Evolutionary conservation across 2,797 vertebrate species (phyloP).

Genomic region (Leptodactylus fallax): DNA sequence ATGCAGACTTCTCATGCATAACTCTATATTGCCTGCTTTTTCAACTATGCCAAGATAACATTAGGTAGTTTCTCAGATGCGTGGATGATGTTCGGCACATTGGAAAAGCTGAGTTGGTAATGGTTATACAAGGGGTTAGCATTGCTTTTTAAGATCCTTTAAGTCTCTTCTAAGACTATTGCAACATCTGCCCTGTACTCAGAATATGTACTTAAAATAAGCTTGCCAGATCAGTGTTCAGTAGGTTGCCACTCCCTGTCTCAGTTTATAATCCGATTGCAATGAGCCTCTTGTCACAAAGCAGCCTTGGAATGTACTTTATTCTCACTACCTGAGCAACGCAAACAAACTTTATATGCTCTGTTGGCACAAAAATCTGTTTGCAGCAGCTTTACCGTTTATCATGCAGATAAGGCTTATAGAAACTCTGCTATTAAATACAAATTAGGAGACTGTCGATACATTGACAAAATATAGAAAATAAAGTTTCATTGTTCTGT

Average conservation of each 20-base stretch:
- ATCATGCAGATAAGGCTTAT: constrained; percentile 29
- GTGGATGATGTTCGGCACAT: background rate
- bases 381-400: constrained; percentile 23
- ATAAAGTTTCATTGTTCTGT: too few relatives aligned
- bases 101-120: constrained; percentile 22
- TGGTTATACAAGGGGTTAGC: background rate
- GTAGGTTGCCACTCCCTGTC: constrained; percentile 56
- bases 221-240: constrained; percentile 52
- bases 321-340: constrained; percentile 52
- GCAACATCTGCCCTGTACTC: constrained; percentile 54
- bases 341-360: constrained; percentile 48
- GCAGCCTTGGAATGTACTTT: constrained; percentile 57
- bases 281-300: constrained; percentile 53
- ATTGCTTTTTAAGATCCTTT: constrained; percentile 21
- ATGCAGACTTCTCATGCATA: background rate
- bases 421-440: background rate
- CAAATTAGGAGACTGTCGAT: background rate
- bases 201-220: constrained; percentile 37
- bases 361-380: constrained; percentile 38
- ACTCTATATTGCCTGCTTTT: background rate
- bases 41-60: background rate
- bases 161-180: constrained; percentile 36
- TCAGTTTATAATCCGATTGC: constrained; percentile 44
- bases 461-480: background rate
- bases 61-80: background rate